Conservation (phyloP, 2,797 vertebrate species). For the Xerus rutilus region DNA sequence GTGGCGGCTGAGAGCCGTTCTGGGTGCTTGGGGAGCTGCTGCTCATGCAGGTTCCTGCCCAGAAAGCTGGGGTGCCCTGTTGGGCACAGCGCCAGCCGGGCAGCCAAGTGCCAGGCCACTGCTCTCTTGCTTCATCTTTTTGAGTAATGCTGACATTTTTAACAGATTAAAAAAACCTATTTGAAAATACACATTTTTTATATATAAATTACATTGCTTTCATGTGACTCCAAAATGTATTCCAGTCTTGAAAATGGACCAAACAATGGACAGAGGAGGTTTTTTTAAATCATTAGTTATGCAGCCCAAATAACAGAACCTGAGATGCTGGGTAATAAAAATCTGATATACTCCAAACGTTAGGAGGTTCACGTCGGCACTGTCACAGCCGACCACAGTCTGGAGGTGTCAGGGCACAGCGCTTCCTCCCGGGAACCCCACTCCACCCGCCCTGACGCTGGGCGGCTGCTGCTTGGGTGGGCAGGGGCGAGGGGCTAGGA, state of each 20-base stretch:
- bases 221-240: background rate
- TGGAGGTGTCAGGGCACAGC: background rate
- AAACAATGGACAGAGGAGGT: background rate
- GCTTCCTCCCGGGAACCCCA: background rate
- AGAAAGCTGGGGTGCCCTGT: too few relatives aligned
- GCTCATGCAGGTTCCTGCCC: too few relatives aligned
- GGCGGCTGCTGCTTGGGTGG: too few relatives aligned
- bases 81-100: too few relatives aligned
- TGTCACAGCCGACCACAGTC: background rate
- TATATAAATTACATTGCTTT: background rate
- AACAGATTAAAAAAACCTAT: background rate
- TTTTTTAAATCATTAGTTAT: background rate
- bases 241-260: background rate
- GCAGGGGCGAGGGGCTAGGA: too few relatives aligned
- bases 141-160: background rate
- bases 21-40: too few relatives aligned
- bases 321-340: constrained; percentile 35
- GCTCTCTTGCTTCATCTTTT: background rate
- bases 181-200: background rate
- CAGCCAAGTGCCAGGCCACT: background rate
- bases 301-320: background rate
- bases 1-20: too few relatives aligned
- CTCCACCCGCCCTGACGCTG: too few relatives aligned
- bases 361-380: background rate
- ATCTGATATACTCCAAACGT: constrained; percentile 2